Conservation (phyloP, 2,888 invertebrate genomes). For the Hyposoter didymator region DNA sequence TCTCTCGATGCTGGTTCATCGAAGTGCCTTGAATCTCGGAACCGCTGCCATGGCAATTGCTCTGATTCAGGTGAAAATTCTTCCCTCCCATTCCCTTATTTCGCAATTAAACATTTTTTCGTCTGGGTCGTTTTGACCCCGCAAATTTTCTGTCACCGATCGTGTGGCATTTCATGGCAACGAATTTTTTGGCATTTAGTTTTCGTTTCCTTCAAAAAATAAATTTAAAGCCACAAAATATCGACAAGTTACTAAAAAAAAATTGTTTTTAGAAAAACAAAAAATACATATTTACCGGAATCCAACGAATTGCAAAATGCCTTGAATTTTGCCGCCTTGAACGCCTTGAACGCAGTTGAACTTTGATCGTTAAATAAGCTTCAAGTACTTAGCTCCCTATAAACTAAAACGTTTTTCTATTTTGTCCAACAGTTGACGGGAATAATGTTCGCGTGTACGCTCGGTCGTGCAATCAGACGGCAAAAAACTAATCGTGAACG, state of each 20-base stretch:
- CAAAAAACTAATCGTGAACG: slow-evolving; percentile 90
- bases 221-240: too few relatives aligned
- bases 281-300: too few relatives aligned
- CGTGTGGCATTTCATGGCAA: too few relatives aligned
- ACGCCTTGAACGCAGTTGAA: too few relatives aligned
- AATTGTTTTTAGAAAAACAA: too few relatives aligned
- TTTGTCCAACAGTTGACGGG: slow-evolving; percentile 89
- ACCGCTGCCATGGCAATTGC: slow-evolving; percentile 92
- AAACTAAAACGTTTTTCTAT: neutral
- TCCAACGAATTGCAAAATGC: too few relatives aligned
- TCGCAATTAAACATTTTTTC: neutral
- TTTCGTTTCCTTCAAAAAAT: too few relatives aligned
- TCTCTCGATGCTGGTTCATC: slow-evolving; percentile 87
- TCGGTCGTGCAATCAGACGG: slow-evolving; percentile 93
- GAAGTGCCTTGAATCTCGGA: slow-evolving; percentile 90
- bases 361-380: neutral
- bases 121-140: too few relatives aligned
- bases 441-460: slow-evolving; percentile 94
- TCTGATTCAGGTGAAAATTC: slow-evolving; percentile 88
- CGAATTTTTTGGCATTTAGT: too few relatives aligned
- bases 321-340: too few relatives aligned
- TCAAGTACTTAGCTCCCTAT: neutral
- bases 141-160: too few relatives aligned
- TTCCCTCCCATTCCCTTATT: neutral
- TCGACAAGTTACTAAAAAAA: too few relatives aligned